A percentile compares a stretch with the other conserved stretches of the same genome.
Evolutionary conservation across 1,140 invertebrate species (phyloP).

Genomic region (Notospermus geniculatus): DNA sequence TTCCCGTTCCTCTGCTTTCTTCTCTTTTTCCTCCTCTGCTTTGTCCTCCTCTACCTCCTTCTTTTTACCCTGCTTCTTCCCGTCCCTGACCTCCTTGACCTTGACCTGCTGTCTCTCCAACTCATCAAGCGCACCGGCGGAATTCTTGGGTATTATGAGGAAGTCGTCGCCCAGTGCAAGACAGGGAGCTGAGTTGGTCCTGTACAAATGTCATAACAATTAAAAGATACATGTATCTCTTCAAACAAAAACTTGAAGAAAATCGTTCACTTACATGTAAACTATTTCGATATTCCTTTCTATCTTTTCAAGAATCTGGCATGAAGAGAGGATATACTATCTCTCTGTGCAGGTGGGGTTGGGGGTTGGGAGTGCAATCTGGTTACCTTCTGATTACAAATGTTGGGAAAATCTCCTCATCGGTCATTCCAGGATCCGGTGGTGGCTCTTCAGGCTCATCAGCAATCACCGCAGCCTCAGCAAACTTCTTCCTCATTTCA

Average conservation of each 20-base stretch:
- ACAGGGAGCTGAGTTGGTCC: slow-evolving; percentile 27
- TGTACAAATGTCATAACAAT: slow-evolving; percentile 6
- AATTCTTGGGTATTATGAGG: slow-evolving; percentile 42
- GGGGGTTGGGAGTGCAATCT: no score
- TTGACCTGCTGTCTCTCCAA: slow-evolving; percentile 32
- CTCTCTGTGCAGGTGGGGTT: no score
- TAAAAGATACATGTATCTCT: not conserved
- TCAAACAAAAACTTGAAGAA: no score
- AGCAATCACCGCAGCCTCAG: not conserved
- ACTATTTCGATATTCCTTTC: no score
- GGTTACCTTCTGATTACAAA: slow-evolving; percentile 27
- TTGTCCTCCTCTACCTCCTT: no score
- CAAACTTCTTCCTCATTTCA: slow-evolving; percentile 9
- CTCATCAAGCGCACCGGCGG: slow-evolving; percentile 41
- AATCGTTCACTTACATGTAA: no score
- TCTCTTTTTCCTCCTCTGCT: not conserved
- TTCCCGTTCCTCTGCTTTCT: no score
- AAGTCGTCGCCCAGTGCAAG: slow-evolving; percentile 37
- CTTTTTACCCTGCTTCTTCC: slow-evolving; percentile 8
- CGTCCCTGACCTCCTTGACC: slow-evolving; percentile 29
- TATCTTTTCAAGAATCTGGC: no score
- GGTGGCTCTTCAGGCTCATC: no score
- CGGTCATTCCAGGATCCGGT: slow-evolving; percentile 7
- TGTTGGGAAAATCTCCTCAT: slow-evolving; percentile 27
- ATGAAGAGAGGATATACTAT: no score